Base-by-base conservation (phyloP, 2,888 invertebrate species). In the Drosophila multiciliata region DNA sequence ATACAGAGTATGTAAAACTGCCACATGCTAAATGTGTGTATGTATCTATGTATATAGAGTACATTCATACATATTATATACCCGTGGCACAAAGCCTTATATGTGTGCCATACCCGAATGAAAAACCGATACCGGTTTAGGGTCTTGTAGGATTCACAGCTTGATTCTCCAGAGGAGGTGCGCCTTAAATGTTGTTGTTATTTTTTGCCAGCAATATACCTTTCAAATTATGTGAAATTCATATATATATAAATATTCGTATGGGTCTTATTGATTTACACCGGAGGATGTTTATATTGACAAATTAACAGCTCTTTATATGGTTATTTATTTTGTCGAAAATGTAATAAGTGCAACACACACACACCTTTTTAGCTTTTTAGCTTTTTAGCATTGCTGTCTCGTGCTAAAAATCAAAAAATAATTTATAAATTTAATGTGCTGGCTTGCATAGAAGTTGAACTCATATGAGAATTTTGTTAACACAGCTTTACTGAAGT, bases 91-190 rank as follows among this genome's bases (percentile, higher is more conserved):
- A 45, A 45, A 23, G 42, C 45, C 23, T 8, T 17, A 15, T 23
- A 15, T 23, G 45, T 45, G 45, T 45, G 73, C 69, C 66, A 78
- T 78, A 78, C 74, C 65, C 66, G 78, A 45, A 45, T 45, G 45
- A 15, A 74, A 74, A 74, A 63, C 70, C 63, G 61, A 82, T 78
- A 80, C 80, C 80, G 80, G 80, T 80, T 80, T 80, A 80, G 73
- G 73, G 75, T 74, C 76, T 75, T 62, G 57, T 8, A 75, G 76
- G 75, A 75, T 75, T 73, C 23, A 8, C 23, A 23, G 45, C 45
- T 45, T 45, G 45, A 45, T 45, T 45, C 45, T 23, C 45, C 23
- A 23, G 15, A 45, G 15, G 23, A 15, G 45, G 45, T 45, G 45
- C 45, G 45, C 15, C 23, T 8, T 23, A 45, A 1, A 23, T 45